These are phyloP conservation scores for Hipposideros armiger DNA, from an alignment of 2,113 vertebrate species.

Conservation along the genomic window DNA sequence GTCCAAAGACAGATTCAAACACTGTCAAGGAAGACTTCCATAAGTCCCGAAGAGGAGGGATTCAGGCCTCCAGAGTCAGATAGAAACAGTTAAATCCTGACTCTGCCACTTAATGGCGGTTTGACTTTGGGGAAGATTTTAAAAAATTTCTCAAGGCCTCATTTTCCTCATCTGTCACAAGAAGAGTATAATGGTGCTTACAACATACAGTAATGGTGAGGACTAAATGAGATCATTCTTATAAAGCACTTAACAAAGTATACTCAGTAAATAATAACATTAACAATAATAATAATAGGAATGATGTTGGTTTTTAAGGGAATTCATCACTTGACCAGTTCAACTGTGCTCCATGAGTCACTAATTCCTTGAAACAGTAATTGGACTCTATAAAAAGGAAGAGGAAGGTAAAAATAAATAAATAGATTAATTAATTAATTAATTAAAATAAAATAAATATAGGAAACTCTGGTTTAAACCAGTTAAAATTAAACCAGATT, in stretches of 20 bases:
- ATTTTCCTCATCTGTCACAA: neutral
- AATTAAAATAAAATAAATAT: neutral
- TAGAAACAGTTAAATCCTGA: neutral
- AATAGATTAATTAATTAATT: too few relatives aligned
- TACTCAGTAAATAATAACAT: neutral
- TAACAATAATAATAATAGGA: neutral
- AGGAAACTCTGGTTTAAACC: conserved; percentile 2
- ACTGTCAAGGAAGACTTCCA: neutral
- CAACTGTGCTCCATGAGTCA: neutral
- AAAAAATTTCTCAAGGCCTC: neutral
- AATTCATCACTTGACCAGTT: neutral
- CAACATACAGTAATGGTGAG: neutral
- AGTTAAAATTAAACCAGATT: neutral
- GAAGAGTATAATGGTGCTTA: neutral
- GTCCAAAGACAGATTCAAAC: neutral
- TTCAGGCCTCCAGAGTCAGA: neutral
- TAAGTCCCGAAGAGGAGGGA: neutral
- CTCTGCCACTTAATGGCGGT: neutral
- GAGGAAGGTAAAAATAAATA: neutral
- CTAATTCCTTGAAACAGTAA: neutral
- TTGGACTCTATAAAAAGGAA: neutral
- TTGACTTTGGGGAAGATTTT: conserved; percentile 4
- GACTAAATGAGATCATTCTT: neutral
- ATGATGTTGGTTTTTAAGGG: conserved; percentile 11
- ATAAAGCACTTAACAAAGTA: neutral